phyloP scores from a whole-genome alignment of 2,797 vertebrate species.

The Sardinella longiceps region DNA sequence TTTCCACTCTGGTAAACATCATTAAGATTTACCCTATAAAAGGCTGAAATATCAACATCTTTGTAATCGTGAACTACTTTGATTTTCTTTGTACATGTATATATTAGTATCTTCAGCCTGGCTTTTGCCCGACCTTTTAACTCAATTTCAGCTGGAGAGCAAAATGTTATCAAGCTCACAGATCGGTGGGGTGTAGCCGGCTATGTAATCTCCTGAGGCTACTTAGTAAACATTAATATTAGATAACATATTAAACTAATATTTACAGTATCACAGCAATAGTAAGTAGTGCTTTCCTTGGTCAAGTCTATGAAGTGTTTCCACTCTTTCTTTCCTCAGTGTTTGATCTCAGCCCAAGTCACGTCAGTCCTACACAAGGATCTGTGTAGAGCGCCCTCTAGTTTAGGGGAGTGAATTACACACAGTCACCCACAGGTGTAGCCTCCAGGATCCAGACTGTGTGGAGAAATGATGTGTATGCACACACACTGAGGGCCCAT shows the following conservation, averaged over 20 bases:
- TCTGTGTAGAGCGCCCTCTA: neutral
- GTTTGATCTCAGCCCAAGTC: neutral
- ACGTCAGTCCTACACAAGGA: neutral
- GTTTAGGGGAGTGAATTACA: neutral
- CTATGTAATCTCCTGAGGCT: neutral
- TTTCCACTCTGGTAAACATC: too few relatives aligned
- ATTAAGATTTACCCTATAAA: too few relatives aligned
- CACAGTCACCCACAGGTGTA: neutral
- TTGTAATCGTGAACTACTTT: neutral
- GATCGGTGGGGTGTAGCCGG: too few relatives aligned
- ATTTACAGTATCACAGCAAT: neutral
- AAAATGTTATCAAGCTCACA: too few relatives aligned
- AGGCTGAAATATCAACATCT: neutral
- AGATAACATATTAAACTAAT: neutral
- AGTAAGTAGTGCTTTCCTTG: neutral
- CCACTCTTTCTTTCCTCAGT: neutral
- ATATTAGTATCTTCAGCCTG: neutral
- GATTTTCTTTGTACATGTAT: neutral
- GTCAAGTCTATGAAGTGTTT: neutral
- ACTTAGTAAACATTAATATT: neutral
- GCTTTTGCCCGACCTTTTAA: too few relatives aligned
- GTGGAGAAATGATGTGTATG: neutral
- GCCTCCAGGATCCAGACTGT: neutral
- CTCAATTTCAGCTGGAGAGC: too few relatives aligned
- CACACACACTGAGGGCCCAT: neutral